These are phyloP conservation scores for Clarias pachynema DNA, from an alignment of 2,797 vertebrate genomes.

Conservation along the genomic window DNA sequence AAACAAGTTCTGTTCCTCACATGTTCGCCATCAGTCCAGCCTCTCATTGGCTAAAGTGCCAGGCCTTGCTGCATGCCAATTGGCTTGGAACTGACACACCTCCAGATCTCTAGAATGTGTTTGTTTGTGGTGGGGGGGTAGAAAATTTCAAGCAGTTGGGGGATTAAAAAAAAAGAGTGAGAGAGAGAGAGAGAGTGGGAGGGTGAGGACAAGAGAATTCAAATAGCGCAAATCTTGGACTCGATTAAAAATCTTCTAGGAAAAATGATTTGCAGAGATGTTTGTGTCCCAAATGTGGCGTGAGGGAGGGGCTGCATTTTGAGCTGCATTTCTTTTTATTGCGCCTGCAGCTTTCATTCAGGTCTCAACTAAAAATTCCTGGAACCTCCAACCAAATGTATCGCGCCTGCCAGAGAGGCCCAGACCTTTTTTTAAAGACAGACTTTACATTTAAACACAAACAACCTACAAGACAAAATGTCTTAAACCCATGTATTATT, in stretches of 20 bases:
- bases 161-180: background rate
- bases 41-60: constrained; percentile 67
- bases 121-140: constrained; percentile 58
- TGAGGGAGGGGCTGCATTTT: background rate
- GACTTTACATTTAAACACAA: background rate
- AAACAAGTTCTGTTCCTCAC: constrained; percentile 72
- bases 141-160: constrained; percentile 35
- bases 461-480: background rate
- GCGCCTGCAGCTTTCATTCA: background rate
- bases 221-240: constrained; percentile 62
- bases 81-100: constrained; percentile 82
- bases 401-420: background rate
- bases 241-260: constrained; percentile 76
- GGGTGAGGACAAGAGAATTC: constrained; percentile 43
- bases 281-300: constrained; percentile 55
- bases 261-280: constrained; percentile 64
- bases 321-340: background rate
- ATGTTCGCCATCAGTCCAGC: constrained; percentile 41
- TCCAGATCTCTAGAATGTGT: constrained; percentile 76
- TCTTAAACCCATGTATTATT: background rate
- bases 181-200: constrained; percentile 8
- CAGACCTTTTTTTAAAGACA: constrained; percentile 16
- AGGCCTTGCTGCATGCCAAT: constrained; percentile 64
- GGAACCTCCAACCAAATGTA: constrained; percentile 26
- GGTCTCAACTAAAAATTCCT: constrained; percentile 26